phyloP scores from a whole-genome alignment of 2,113 vertebrate species.

The Monopterus albus region DNA sequence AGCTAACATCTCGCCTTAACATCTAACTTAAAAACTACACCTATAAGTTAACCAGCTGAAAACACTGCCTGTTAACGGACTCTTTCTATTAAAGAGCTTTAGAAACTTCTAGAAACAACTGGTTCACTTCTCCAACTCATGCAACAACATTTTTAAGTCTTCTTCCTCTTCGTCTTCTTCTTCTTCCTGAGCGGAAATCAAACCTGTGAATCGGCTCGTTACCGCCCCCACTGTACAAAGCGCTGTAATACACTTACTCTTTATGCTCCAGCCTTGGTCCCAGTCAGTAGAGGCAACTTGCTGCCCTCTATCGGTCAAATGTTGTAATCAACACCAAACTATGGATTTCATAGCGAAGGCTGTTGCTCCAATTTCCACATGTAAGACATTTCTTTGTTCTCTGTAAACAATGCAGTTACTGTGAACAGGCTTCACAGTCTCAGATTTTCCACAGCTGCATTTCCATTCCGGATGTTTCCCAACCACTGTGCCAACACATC shows the following conservation, averaged over 20 bases:
- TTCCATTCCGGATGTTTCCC: conserved; percentile 51
- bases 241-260: background rate
- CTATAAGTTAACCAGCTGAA: background rate
- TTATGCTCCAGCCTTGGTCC: no score
- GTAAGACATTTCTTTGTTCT: background rate
- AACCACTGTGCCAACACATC: conserved; percentile 2
- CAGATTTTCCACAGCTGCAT: conserved; percentile 51
- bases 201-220: background rate
- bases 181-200: conserved; percentile 21
- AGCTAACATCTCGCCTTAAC: background rate
- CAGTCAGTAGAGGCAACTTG: background rate
- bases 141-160: conserved; percentile 42
- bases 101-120: background rate
- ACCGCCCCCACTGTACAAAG: conserved; percentile 13
- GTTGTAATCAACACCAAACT: background rate
- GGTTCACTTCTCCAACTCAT: background rate
- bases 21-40: background rate
- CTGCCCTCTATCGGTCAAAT: conserved; percentile 45
- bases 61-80: rapidly evolving
- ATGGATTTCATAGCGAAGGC: background rate
- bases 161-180: conserved; percentile 28
- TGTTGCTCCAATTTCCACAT: background rate
- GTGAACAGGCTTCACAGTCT: conserved; percentile 8
- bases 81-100: no score
- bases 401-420: background rate